Percentiles rank a stretch among this genome's conserved stretches.
These are phyloP conservation scores for Drosophila malerkotliana DNA, from an alignment of 1,140 invertebrate species.

Conservation along the genomic window DNA sequence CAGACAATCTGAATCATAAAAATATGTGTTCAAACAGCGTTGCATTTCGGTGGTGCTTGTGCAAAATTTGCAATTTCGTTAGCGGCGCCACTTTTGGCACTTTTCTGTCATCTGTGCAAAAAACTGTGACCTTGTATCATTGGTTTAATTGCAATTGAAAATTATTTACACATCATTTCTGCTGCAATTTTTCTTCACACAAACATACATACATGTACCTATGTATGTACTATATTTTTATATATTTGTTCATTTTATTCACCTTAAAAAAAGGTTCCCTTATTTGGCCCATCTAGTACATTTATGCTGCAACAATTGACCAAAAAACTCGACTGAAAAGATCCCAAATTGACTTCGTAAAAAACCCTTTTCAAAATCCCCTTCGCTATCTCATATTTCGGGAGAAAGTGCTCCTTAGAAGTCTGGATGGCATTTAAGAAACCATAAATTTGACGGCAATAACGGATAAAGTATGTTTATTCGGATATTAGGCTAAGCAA, in stretches of 20 bases:
- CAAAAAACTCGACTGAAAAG: slow-evolving; percentile 19
- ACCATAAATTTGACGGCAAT: slow-evolving; percentile 79
- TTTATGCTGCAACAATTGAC: slow-evolving; percentile 25
- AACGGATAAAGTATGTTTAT: slow-evolving; percentile 83
- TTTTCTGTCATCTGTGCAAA: slow-evolving; percentile 60
- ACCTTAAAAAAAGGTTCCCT: background rate
- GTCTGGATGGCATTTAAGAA: slow-evolving; percentile 64
- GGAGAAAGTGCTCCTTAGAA: background rate
- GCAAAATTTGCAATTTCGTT: slow-evolving; percentile 75
- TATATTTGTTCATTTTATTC: background rate
- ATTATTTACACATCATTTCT: background rate
- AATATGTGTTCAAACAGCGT: slow-evolving; percentile 34
- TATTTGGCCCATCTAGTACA: background rate
- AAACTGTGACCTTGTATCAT: slow-evolving; percentile 76
- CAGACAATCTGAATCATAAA: slow-evolving; percentile 12
- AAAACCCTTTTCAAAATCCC: slow-evolving; percentile 70
- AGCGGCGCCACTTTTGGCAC: slow-evolving; percentile 57
- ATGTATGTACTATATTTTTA: too few relatives aligned
- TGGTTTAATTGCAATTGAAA: slow-evolving; percentile 72
- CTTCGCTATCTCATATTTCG: slow-evolving; percentile 62
- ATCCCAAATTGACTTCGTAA: slow-evolving; percentile 2
- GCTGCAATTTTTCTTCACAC: background rate
- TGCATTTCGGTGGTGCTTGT: slow-evolving; percentile 52
- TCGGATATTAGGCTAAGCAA: slow-evolving; percentile 79
- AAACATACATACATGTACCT: too few relatives aligned